Evolutionary conservation across 2,888 invertebrate species (phyloP), one percentile per base, ranked within the genome.

Genomic region (Xanthia icteritia): DNA sequence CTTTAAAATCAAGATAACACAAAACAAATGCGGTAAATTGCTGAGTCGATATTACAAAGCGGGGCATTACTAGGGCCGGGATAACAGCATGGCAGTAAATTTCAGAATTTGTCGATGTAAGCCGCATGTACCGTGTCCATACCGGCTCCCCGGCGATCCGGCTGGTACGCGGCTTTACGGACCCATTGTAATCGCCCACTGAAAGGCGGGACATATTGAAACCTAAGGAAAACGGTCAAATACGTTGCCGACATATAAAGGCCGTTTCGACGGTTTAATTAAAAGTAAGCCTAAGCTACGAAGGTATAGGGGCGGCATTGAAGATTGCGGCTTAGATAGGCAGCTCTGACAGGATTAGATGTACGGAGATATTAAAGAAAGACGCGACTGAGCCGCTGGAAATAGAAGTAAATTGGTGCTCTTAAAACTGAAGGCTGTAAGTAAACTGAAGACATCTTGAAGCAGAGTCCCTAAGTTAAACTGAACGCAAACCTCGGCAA

Each of bases 51-150:
- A 75, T 76, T 83, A 81, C 72, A 70, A 79, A 72, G 51, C 71
- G 66, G 69, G 60, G 67, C 69, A 79, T 82, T 88, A 83, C 65
- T 64, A 36, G 51, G 64, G 27, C 54, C 76, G 51, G 71, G 71
- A 85, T 78, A 75, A 75, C 66, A 69, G 73, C 56, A 54, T 48
- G 75, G 83, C 85, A 83, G 81, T 90, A 86, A 90, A 89, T 87
- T 88, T 82, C 65, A 79, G 84, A 89, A 88, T 90, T 86, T 89
- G 88, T 86, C 87, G 85, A 86, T 84, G 83, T 88, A 83, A 83
- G 79, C 87, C 81, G 82, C 79, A 76, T 82, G 82, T 82, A 83
- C 80, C 69, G 61, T 71, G 73, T 73, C 61, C 77, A 76, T 76
- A 66, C 76, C 68, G 72, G 61, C 58, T 58, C 58, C 45, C 85